Evolutionary conservation across 2,797 vertebrate genomes (phyloP).

Genomic region (Crossoptilon crossoptilon): DNA sequence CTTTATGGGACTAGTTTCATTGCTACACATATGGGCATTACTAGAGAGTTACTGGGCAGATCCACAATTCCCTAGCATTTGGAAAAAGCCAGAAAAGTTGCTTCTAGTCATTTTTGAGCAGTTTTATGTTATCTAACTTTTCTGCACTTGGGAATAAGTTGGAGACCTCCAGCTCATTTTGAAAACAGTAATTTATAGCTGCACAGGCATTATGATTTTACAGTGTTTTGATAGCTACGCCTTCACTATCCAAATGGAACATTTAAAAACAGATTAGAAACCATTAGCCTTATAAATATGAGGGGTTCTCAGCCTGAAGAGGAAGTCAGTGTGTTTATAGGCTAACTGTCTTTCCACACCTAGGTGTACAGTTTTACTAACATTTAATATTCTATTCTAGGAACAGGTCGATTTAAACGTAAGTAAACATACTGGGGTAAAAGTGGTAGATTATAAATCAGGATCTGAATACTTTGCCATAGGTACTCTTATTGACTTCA

Average conservation of each 20-base stretch:
- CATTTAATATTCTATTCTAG: neutral
- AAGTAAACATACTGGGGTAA: neutral
- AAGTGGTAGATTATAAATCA: neutral
- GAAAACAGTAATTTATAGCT: conserved; percentile 73
- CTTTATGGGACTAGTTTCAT: neutral
- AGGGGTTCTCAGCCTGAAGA: conserved; percentile 17
- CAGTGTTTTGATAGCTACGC: conserved; percentile 75
- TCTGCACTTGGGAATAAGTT: conserved; percentile 59
- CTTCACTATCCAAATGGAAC: conserved; percentile 72
- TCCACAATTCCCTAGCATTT: neutral
- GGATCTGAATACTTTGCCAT: neutral
- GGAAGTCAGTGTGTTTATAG: neutral
- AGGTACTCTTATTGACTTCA: neutral
- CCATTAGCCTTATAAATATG: conserved; percentile 65
- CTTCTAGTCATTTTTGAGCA: neutral
- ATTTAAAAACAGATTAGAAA: conserved; percentile 71
- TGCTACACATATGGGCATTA: neutral
- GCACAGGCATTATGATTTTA: conserved; percentile 71
- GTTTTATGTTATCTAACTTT: conserved; percentile 40
- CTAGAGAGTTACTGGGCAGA: neutral
- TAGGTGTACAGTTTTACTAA: neutral
- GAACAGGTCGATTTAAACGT: neutral
- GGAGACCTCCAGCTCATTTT: conserved; percentile 69
- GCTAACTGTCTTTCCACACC: neutral
- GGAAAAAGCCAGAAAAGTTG: neutral